Evolutionary conservation across 2,797 vertebrate species (phyloP), one percentile per base, ranked within the genome.

Genomic region (Pelochelys cantorii): DNA sequence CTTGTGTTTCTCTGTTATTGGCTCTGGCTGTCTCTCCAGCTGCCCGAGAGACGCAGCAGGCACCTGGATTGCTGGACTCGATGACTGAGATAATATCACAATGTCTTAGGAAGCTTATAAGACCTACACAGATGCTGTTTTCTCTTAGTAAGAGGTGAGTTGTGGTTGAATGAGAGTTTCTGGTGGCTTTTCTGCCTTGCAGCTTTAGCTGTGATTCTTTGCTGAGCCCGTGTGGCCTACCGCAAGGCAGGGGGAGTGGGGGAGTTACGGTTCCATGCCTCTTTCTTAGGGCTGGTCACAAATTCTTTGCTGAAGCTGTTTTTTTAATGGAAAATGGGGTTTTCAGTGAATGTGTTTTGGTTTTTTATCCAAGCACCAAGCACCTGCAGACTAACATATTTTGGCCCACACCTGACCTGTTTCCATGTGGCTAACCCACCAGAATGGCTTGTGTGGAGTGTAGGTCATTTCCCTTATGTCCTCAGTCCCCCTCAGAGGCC

Each of bases 111-210:
- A 48, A 48, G 93, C 94, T 0, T 95, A 96, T 92, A 91, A 93
- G 83, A 90, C 68, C 79, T 31, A n/a, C 65, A 54, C 81, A 37
- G 54, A 52, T 77, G 12, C 93, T 93, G 12, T 95, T 94, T 74
- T 71, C 93, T 1, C 6, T 95, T 92, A 91, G 92, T 84, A 97
- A 95, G 13, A 95, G 96, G 97, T 97, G 95, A 96, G 48, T 71
- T 56, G 34, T n/a, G 65, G 8, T 13, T 77, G 22, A 53, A 52
- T 60, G 80, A 34, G 20, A 37, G 34, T 80, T 42, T 54, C 34
- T 71, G 42, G 48, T 81, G 65, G 37, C 68, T 23, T n/a, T 57
- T 59, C 55, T n/a, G n/a, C 42, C 42, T 80, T 10, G 42, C 59
- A 25, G 34, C 22, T 65, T 79, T 15, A 27, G 20, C 77, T 37